Evolutionary conservation across 2,113 vertebrate genomes (phyloP).

Genomic region (Plecotus auritus): DNA sequence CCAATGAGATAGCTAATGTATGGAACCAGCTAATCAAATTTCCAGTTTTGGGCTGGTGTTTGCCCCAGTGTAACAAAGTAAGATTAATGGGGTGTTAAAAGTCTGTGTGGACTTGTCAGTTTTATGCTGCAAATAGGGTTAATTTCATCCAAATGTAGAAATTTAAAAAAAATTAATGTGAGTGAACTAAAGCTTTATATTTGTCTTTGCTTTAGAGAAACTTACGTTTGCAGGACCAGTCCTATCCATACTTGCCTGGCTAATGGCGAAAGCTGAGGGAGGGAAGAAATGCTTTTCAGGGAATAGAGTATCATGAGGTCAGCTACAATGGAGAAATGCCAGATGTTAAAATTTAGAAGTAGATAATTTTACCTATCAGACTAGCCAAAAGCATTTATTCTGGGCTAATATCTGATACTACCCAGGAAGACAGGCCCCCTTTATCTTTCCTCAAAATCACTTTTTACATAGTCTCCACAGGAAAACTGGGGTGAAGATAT

Average conservation of each 20-base stretch:
- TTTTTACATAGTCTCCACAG: constrained; percentile 51
- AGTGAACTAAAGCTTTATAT: constrained; percentile 47
- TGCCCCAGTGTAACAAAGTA: constrained; percentile 43
- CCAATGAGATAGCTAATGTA: constrained; percentile 64
- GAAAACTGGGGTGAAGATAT: constrained; percentile 49
- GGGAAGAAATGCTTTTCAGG: constrained; percentile 46
- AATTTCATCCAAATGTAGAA: constrained; percentile 69
- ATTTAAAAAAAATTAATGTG: constrained; percentile 63
- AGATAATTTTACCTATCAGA: constrained; percentile 67
- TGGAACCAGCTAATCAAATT: constrained; percentile 57
- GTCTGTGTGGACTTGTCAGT: constrained; percentile 59
- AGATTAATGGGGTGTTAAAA: constrained; percentile 67
- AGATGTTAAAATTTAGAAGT: constrained; percentile 61
- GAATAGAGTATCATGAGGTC: constrained; percentile 45
- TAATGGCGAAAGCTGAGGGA: constrained; percentile 11
- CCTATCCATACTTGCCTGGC: neutral
- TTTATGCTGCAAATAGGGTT: constrained; percentile 58
- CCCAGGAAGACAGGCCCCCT: constrained; percentile 56
- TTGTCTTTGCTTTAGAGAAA: constrained; percentile 48
- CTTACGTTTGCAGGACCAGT: neutral
- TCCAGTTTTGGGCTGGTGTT: constrained; percentile 12
- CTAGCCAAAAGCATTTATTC: constrained; percentile 65
- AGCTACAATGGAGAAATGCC: constrained; percentile 62
- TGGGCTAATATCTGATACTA: constrained; percentile 62
- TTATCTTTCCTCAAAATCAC: constrained; percentile 62